Evolutionary conservation across 2,888 invertebrate genomes (phyloP), one percentile per base, ranked within the genome.

Genomic region (Panzeria rudis): DNA sequence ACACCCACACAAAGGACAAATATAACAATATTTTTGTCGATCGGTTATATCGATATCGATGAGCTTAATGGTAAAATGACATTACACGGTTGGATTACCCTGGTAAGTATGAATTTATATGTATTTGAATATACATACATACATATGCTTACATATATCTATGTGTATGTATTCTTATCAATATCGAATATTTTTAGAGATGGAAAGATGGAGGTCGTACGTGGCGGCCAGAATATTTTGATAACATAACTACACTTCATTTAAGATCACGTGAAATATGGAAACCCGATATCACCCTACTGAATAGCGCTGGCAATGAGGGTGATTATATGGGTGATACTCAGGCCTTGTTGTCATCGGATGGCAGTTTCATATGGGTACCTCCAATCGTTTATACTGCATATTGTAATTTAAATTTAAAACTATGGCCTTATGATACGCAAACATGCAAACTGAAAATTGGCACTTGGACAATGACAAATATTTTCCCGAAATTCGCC

Each of bases 121-220:
- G 38, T 38, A 38, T 3, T 1, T 38, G 3, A 11, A 11, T 38
- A 3, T 9, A 35, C 35, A 38, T 13, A 38, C 11, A 13, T 13
- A 38, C 13, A 3, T 11, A 13, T 38, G 38, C 7, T 7, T 38
- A 29, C 29, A 5, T 4, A 5, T 29, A 29, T 29, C 3, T 29
- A 29, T 29, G 29, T 29, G 29, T 29, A 5, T 5, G 4, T 32
- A 20, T 66, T 8, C 3, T 44, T 56, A 25, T 7, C 0, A 44
- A 41, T 7, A 23, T 11, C 4, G 47, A 59, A 35, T 32, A 56
- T 29, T 83, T 75, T 91, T 92, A 97, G 97, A 90, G 89, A n/a
- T 97, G 97, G 97, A 92, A 90, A 54, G 97, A 97, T 89, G 94
- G 94, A n/a, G 95, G 96, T 78, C 92, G 97, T 5, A 93, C 93